These are phyloP conservation scores for Trogon melanurus DNA, from an alignment of 2,113 vertebrate genomes.

Conservation along the genomic window DNA sequence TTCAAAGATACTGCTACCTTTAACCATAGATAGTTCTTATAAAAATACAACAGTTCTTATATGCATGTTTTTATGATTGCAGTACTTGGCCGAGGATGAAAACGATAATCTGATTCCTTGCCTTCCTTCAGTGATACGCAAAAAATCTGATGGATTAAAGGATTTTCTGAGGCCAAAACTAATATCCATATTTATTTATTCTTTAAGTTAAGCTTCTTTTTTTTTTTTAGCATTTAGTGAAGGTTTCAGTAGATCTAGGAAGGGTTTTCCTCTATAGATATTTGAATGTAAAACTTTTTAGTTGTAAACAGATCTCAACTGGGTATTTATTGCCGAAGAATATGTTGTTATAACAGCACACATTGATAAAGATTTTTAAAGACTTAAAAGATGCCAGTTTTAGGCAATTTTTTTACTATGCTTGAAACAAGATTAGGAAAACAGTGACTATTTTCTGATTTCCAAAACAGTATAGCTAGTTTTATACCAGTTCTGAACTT, in stretches of 20 bases:
- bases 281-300: neutral
- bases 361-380: neutral
- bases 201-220: neutral
- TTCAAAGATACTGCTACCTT: constrained; percentile 9
- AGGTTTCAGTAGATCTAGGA: neutral
- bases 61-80: neutral
- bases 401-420: neutral
- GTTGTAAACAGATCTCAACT: neutral
- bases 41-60: neutral
- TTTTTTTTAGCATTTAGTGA: neutral
- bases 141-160: constrained; percentile 77
- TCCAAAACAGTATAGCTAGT: neutral
- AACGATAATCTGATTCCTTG: constrained; percentile 71
- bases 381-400: neutral
- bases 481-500: neutral
- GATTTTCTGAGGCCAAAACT: constrained; percentile 83
- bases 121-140: constrained; percentile 25
- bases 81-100: constrained; percentile 78
- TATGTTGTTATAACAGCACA: neutral
- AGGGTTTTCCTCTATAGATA: neutral
- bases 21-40: neutral
- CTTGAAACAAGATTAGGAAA: neutral
- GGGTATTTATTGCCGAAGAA: neutral
- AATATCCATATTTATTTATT: neutral
- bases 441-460: neutral